phyloP scores from a whole-genome alignment of 2,888 invertebrate species.

The Melipona beecheii region DNA sequence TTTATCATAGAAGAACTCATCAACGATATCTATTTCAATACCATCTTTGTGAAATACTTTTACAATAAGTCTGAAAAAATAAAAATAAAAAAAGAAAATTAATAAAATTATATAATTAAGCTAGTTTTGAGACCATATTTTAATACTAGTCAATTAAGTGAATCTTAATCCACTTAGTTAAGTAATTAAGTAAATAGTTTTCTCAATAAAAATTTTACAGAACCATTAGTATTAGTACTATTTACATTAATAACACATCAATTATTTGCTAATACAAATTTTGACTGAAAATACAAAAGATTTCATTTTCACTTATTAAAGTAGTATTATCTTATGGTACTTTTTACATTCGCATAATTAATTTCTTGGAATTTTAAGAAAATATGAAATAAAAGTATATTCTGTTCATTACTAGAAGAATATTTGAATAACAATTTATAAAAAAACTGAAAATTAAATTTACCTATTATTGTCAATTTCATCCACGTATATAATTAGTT shows the following conservation, averaged over 20 bases:
- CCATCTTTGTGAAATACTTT: constrained; percentile 86
- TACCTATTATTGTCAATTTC: constrained; percentile 83
- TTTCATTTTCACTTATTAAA: neutral
- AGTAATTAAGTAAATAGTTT: neutral
- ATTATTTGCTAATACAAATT: neutral
- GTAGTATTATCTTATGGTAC: neutral
- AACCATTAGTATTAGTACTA: neutral
- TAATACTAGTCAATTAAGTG: neutral
- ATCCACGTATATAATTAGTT: constrained; percentile 84
- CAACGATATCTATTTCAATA: constrained; percentile 63
- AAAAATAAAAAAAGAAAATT: constrained; percentile 36
- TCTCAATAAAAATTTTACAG: neutral
- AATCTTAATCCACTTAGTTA: too few relatives aligned
- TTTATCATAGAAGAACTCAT: constrained; percentile 62
- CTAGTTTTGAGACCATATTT: neutral
- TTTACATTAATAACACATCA: neutral
- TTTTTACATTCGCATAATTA: neutral
- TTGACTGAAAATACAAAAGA: neutral
- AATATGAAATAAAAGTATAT: neutral
- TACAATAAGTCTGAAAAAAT: constrained; percentile 86
- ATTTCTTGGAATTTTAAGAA: neutral
- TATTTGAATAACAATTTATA: constrained; percentile 48
- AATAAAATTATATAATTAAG: constrained; percentile 11
- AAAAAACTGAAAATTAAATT: constrained; percentile 56
- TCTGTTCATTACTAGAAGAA: neutral